Base-by-base conservation (phyloP, 1,140 invertebrate genomes). In the Cataglyphis hispanica region DNA sequence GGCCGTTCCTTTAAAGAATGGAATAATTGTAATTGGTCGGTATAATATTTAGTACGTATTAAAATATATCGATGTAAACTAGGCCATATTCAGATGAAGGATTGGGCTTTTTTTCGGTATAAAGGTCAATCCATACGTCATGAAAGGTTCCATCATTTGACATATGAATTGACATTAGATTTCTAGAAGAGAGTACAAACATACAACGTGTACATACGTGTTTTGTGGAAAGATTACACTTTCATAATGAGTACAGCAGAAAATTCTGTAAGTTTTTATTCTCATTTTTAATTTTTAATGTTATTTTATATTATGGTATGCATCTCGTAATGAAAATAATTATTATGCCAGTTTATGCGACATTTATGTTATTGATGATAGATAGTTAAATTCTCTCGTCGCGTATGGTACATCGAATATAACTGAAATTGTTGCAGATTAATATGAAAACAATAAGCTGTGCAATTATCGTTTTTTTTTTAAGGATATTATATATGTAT, bases 251-350 rank as follows among this genome's bases (percentile, higher is more conserved):
- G 46, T 70, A 40, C 64, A 66, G 1, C 22, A 1, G 87, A 89
- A 8, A 89, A 77, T 77, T 31, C 53, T 31, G 88, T 89, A 89
- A 83, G 84, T 85, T 88, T 37, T 7, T 50, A 64, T 78, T 46
- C 11, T 50, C 0, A 40, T 31, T 46, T 10, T 16, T 50, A 46
- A 27, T 0, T 27, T 27, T 4, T 40, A 77, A 43, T 70, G 4
- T 43, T 22, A 53, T n/a, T 60, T 76, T 3, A 5, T 6, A 34
- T 19, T 34, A 46, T 16, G 10, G 6, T 1, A 7, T 25, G 13
- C 0, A 27, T 7, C 10, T 7, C 10, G 0, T 1, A 11, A 4
- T 16, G 1, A 61, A 46, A 11, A 56, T 67, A 7, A 69, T 75
- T 11, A 11, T 80, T 25, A 0, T 7, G 1, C 0, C 5, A 1